Evolutionary conservation across 2,888 invertebrate species (phyloP), one percentile per base, ranked within the genome.

Genomic region (Tinea semifulvella): DNA sequence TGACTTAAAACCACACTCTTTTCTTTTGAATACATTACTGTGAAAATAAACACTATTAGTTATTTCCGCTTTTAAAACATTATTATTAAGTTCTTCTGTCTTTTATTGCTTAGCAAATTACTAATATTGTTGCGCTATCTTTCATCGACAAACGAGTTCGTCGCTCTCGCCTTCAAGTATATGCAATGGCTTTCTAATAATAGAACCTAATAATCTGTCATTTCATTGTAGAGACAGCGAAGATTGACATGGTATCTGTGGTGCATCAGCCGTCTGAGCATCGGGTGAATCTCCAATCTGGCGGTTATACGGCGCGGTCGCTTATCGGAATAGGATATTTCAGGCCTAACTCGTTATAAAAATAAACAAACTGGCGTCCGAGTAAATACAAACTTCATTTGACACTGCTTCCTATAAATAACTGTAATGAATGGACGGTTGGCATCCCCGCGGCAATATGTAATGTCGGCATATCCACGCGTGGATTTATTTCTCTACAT

Each of bases 331-430:
- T 56, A 59, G 65, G 61, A 59, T 68, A 70, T 73, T 75, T 74
- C 61, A 63, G 62, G 61, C 63, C 61, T 60, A 68, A 74, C 71
- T 61, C 65, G 69, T 71, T 74, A 63, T 61, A 68, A 72, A 74
- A 76, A 76, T 71, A 79, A 79, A 76, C 68, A 74, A 75, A 69
- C 68, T 58, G 63, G 61, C 66, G 66, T 69, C 68, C 72, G 69
- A 71, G 70, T 74, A 75, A 73, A 75, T 72, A 74, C 70, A 68
- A 68, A 63, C 63, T 68, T 57, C 65, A 63, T 76, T 74, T 75
- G 75, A 75, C 75, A 77, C 64, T 65, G 69, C 63, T 68, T 60
- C 67, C 74, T 75, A 79, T 79, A 76, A 79, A 79, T 79, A 77
- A 75, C 63, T 57, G 70, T 77, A 79, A 77, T 79, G 76, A 76